Evolutionary conservation across 2,888 invertebrate genomes (phyloP).

Genomic region (Pimpla rufipes): DNA sequence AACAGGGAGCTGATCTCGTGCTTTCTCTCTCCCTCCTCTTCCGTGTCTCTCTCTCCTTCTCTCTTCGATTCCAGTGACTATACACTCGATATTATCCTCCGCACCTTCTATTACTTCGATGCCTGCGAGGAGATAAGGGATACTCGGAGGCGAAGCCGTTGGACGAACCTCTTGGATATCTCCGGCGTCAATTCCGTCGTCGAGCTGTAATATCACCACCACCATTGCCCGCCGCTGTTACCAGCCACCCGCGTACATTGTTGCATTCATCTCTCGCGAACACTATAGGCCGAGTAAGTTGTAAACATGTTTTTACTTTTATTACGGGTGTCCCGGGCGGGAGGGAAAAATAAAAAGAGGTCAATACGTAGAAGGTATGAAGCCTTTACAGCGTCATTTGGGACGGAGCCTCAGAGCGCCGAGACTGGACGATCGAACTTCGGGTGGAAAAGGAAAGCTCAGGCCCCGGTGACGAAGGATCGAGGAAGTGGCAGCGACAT

Average conservation of each 20-base stretch:
- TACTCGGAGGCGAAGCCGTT: constrained; percentile 42
- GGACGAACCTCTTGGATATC: constrained; percentile 29
- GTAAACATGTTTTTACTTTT: constrained; percentile 37
- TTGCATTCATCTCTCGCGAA: constrained; percentile 32
- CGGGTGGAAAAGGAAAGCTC: background rate
- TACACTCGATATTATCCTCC: constrained; percentile 65
- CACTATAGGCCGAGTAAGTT: constrained; percentile 18
- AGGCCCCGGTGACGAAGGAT: background rate
- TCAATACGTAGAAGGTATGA: constrained; percentile 7
- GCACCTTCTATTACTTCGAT: constrained; percentile 69
- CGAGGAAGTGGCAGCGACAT: background rate
- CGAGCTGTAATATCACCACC: constrained; percentile 9
- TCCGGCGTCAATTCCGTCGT: constrained; percentile 31
- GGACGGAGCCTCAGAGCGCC: background rate
- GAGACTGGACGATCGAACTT: background rate
- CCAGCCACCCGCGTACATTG: constrained; percentile 39
- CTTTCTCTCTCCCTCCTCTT: constrained; percentile 37
- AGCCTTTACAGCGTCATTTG: constrained; percentile 8
- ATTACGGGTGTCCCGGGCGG: constrained; percentile 4
- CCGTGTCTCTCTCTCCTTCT: constrained; percentile 10
- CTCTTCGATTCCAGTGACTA: constrained; percentile 20
- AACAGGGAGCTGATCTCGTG: constrained; percentile 72
- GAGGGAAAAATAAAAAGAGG: background rate
- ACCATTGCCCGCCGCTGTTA: constrained; percentile 26
- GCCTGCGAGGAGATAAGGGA: constrained; percentile 58